phyloP scores from a whole-genome alignment of 2,113 vertebrate genomes.

The Glareola pratincola region DNA sequence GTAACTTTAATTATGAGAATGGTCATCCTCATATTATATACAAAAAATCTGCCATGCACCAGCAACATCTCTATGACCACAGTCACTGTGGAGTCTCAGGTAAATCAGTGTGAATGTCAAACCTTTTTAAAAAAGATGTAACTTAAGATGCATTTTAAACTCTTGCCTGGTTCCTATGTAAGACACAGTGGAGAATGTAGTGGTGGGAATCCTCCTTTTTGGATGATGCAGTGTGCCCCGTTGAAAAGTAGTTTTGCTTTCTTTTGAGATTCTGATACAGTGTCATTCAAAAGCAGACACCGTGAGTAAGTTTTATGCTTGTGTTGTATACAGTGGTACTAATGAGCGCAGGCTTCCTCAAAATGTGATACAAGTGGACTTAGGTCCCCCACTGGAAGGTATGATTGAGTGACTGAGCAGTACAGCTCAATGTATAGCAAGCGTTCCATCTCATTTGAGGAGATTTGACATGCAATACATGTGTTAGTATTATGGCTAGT shows the following conservation, averaged over 20 bases:
- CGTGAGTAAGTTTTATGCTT: background rate
- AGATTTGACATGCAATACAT: background rate
- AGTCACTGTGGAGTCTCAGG: slow-evolving; percentile 93
- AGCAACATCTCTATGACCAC: slow-evolving; percentile 84
- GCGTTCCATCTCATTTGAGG: background rate
- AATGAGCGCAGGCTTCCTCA: background rate
- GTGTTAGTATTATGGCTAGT: background rate
- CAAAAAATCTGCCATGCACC: slow-evolving; percentile 91
- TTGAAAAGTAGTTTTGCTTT: background rate
- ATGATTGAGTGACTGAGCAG: background rate
- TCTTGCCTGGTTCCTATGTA: background rate
- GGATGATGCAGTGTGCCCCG: background rate
- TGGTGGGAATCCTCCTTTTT: background rate
- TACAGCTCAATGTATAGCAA: background rate
- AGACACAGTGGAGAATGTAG: background rate
- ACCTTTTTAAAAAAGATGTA: background rate
- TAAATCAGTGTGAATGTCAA: slow-evolving; percentile 68
- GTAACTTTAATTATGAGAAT: slow-evolving; percentile 84
- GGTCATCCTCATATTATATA: slow-evolving; percentile 98
- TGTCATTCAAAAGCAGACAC: background rate
- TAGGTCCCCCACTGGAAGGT: background rate
- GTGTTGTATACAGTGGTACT: background rate
- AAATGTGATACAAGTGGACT: background rate
- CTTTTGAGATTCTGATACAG: background rate
- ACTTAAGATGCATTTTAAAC: background rate